Percentiles rank a stretch among this genome's conserved stretches.
Evolutionary conservation across 2,888 invertebrate genomes (phyloP).

Genomic region (Onthophagus sagittarius): DNA sequence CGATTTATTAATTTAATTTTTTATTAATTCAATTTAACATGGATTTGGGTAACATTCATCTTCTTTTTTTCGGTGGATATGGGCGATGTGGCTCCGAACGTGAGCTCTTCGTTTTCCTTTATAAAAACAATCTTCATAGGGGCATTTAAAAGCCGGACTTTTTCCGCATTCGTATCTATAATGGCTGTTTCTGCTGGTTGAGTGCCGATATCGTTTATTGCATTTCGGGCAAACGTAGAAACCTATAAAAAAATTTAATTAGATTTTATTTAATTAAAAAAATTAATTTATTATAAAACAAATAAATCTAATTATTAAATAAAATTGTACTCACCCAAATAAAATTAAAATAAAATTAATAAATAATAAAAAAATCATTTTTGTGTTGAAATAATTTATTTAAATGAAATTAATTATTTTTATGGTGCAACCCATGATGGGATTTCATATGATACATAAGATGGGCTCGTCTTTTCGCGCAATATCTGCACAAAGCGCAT

Average conservation of each 20-base stretch:
- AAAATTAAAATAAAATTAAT: neutral
- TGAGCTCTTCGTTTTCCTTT: conserved; percentile 26
- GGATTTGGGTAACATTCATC: conserved; percentile 2
- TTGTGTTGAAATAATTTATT: conserved; percentile 11
- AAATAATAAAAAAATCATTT: neutral
- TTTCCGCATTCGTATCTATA: conserved; percentile 31
- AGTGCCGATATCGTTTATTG: conserved; percentile 27
- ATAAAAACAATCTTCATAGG: conserved; percentile 27
- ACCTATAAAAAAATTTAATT: conserved; percentile 21
- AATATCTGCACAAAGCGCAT: neutral
- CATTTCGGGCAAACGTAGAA: conserved; percentile 23
- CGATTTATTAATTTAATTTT: neutral
- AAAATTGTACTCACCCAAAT: neutral
- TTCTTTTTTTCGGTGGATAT: conserved; percentile 17
- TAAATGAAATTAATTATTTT: neutral
- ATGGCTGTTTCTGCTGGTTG: conserved; percentile 26
- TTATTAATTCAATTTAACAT: neutral
- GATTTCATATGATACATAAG: neutral
- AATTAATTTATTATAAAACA: neutral
- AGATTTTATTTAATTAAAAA: neutral
- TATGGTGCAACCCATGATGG: neutral
- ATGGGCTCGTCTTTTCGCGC: neutral
- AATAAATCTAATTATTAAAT: neutral
- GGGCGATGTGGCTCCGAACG: conserved; percentile 22
- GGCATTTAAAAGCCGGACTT: conserved; percentile 36